These are phyloP conservation scores for Oxygymnocypris stewartii DNA, from an alignment of 2,113 vertebrate genomes.

Conservation along the genomic window DNA sequence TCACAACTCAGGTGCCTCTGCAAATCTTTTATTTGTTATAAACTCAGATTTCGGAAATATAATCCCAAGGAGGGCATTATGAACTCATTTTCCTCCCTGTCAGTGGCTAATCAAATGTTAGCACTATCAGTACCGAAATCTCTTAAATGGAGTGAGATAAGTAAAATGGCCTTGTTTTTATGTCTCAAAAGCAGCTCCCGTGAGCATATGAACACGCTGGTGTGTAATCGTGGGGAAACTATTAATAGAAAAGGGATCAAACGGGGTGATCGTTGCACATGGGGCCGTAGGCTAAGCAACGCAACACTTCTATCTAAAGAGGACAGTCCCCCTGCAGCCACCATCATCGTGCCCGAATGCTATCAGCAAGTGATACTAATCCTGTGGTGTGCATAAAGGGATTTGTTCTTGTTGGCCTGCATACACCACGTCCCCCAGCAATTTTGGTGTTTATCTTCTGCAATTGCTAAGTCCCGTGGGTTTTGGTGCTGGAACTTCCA, in stretches of 20 bases:
- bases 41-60: slow-evolving; percentile 69
- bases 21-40: slow-evolving; percentile 65
- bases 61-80: slow-evolving; percentile 63
- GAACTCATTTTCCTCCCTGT: slow-evolving; percentile 61
- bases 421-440: slow-evolving; percentile 62
- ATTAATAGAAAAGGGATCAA: slow-evolving; percentile 58
- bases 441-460: slow-evolving; percentile 71
- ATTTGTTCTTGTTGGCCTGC: slow-evolving; percentile 69
- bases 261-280: slow-evolving; percentile 53
- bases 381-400: slow-evolving; percentile 67
- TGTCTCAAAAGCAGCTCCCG: slow-evolving; percentile 51
- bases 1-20: slow-evolving; percentile 57
- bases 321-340: slow-evolving; percentile 52
- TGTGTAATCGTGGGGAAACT: slow-evolving; percentile 61
- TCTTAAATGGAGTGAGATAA: slow-evolving; percentile 54
- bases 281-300: slow-evolving; percentile 46
- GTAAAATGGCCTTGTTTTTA: slow-evolving; percentile 59
- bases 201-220: slow-evolving; percentile 47
- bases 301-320: slow-evolving; percentile 55
- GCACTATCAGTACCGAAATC: slow-evolving; percentile 55
- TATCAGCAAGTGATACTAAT: slow-evolving; percentile 64
- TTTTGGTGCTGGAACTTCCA: slow-evolving; percentile 65
- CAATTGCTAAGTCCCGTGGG: slow-evolving; percentile 64
- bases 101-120: slow-evolving; percentile 62
- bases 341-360: slow-evolving; percentile 55